Evolutionary conservation across 2,888 invertebrate genomes (phyloP), one percentile per base, ranked within the genome.

Genomic region (Lagria hirta): DNA sequence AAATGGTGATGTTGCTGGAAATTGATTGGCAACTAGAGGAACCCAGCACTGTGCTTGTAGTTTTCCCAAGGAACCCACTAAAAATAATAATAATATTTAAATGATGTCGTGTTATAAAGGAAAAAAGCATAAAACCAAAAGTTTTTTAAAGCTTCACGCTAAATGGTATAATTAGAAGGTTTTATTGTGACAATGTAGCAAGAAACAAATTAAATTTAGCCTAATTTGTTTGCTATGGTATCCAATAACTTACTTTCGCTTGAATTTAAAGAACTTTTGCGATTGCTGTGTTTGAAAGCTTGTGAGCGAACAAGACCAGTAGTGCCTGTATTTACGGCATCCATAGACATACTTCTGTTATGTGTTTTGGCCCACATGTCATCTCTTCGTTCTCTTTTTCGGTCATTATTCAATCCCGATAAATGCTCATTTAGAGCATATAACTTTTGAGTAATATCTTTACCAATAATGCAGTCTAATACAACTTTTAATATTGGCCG

Each of bases 361-460:
- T 84, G 76, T 32, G 80, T 75, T 53, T 65, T 46, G 58, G 68
- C 57, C 69, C 66, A 48, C 62, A 71, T 22, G 64, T 69, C 60
- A 68, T 77, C 61, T 22, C 65, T 60, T 49, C 63, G 65, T 3
- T 58, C 63, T 20, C 66, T 52, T 28, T 64, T 57, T 37, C 69
- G 28, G 58, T 71, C 45, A 52, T 74, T 66, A 64, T 76, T 57
- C 65, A 79, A 55, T 41, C 78, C 77, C 22, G 76, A 73, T 49
- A 87, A 71, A 32, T 86, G 85, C 64, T 88, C 88, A 65, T 87
- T 87, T 56, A 88, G 76, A 12, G 87, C 86, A 71, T 89, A 89
- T 60, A 90, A 73, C 72, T 90, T 89, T 65, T 86, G 84, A 18
- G 89, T 88, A 65, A 90, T 87, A 68, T 89, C 89, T 70, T 88